Conservation (phyloP, 2,797 vertebrate species). For the Nyctibius grandis region DNA sequence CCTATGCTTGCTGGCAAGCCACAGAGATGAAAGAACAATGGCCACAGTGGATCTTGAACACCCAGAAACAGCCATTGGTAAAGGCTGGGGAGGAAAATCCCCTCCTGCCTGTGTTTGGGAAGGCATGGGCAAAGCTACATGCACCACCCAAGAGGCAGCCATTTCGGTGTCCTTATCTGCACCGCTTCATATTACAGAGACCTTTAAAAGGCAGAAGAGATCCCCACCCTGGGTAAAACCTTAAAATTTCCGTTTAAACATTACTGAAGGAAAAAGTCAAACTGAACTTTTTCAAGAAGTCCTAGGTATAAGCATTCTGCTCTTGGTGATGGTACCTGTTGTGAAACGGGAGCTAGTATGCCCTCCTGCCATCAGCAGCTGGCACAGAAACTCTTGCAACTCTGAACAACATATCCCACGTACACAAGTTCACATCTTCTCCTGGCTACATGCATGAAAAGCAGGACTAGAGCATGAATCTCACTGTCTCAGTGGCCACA, state of each 20-base stretch:
- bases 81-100: not conserved
- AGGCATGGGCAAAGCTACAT: not conserved
- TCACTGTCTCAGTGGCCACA: not conserved
- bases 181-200: not conserved
- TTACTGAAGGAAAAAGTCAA: not conserved
- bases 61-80: not conserved
- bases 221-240: not conserved
- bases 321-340: not conserved
- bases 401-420: not conserved
- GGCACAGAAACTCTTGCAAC: not conserved
- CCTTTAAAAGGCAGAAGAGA: not conserved
- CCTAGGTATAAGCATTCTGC: not conserved
- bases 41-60: not conserved
- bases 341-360: not conserved
- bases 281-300: not conserved
- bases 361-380: not conserved
- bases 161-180: accelerated
- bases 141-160: not conserved
- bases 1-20: not conserved
- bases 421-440: not conserved
- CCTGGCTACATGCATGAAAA: not conserved
- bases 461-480: not conserved
- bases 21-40: not conserved
- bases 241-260: not conserved
- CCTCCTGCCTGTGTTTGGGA: not conserved